Base-by-base conservation (phyloP, 2,113 vertebrate species). In the Taxidea taxus region DNA sequence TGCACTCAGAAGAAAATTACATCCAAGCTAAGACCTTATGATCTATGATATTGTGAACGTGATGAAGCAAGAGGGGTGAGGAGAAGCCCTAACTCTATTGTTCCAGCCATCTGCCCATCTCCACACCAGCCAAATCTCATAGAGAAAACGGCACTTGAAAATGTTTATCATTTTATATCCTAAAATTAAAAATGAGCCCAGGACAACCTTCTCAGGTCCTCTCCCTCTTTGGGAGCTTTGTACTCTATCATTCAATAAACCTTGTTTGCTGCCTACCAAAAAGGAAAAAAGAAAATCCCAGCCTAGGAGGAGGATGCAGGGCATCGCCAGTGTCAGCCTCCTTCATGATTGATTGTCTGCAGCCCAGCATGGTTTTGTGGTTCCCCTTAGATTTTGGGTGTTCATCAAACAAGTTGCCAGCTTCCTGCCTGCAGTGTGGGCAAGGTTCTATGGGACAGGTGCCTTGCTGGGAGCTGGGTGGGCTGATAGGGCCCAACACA, bases 351-450 rank as follows among this genome's bases (percentile, higher is more conserved):
- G 83, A 16, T 37, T 95, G 72, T 86, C 86, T 77, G 34, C 27
- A 94, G 86, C 54, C 51, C 93, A 80, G 27, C 42, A 37, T 70
- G 97, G 97, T 97, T 97, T 97, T 95, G 95, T 37, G 93, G 95
- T 96, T 97, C 94, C 74, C 66, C 47, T 60, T 95, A 93, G 78
- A 95, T 94, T 97, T 92, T 93, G 87, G 83, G 95, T 95, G 83
- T 90, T 97, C 95, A 87, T 97, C 95, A 97, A 95, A 96, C 78
- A 90, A 87, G 89, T 54, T 96, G 91, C 93, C 95, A 87, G 87
- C 89, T 93, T 89, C 93, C 72, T 85, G 91, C 90, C 78, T 93
- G 82, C 95, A 77, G 56, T 2, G 13, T 92, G 86, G 82, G 74
- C 58, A 44, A 96, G 92, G 90, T 80, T 81, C 80, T 70, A 75